A percentile compares a stretch with the other conserved stretches of the same genome.
Evolutionary conservation across 2,888 invertebrate species (phyloP).

Genomic region (Sympetrum striolatum): DNA sequence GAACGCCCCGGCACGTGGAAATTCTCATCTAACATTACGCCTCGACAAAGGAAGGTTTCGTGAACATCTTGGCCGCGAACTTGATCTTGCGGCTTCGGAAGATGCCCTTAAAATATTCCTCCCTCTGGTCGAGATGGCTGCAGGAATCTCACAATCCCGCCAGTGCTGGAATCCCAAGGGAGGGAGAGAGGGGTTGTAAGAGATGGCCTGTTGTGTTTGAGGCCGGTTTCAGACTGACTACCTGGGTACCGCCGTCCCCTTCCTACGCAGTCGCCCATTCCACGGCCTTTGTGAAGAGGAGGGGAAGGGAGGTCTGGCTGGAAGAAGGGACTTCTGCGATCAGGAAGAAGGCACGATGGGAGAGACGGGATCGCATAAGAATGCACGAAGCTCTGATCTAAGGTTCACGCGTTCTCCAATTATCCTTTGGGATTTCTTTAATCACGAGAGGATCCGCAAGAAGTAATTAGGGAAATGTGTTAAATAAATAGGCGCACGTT

Average conservation of each 20-base stretch:
- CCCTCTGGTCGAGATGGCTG: not conserved
- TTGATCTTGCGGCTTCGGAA: not conserved
- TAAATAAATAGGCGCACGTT: too few relatives aligned
- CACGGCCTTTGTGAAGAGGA: not conserved
- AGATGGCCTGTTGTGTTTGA: not conserved
- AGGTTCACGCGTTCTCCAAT: too few relatives aligned
- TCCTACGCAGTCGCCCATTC: not conserved
- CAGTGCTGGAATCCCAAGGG: slow-evolving; percentile 24
- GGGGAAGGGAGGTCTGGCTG: not conserved
- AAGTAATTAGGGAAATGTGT: too few relatives aligned
- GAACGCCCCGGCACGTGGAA: slow-evolving; percentile 7
- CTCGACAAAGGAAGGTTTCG: not conserved
- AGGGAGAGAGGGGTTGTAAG: not conserved
- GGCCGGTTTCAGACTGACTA: slow-evolving; percentile 38
- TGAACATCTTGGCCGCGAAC: not conserved
- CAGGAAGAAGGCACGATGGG: not conserved
- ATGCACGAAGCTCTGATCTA: not conserved
- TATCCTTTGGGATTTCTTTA: too few relatives aligned
- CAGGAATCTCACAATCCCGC: not conserved
- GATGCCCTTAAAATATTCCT: slow-evolving; percentile 15
- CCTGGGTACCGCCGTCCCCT: slow-evolving; percentile 8
- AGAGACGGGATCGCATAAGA: not conserved
- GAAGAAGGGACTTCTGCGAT: not conserved
- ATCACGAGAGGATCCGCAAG: too few relatives aligned
- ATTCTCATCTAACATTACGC: not conserved